Evolutionary conservation across 2,888 invertebrate species (phyloP).

Genomic region (Ichneumon xanthorius): DNA sequence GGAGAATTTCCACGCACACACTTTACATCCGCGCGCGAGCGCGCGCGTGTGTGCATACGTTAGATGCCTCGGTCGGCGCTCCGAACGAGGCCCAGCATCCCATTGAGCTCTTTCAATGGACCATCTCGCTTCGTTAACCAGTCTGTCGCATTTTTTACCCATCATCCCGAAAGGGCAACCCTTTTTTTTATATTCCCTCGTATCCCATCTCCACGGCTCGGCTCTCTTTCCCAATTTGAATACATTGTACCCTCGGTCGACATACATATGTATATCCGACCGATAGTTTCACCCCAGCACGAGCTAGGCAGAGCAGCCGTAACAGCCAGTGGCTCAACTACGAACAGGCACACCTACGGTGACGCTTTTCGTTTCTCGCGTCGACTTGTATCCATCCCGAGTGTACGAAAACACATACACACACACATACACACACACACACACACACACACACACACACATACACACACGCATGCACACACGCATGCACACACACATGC

Average conservation of each 20-base stretch:
- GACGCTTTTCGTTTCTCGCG: conserved; percentile 39
- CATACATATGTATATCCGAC: conserved; percentile 84
- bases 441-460: conserved; percentile 42
- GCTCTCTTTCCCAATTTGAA: conserved; percentile 82
- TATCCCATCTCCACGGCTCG: conserved; percentile 47
- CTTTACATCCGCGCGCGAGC: conserved; percentile 36
- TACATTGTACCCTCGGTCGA: conserved; percentile 84
- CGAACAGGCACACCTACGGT: conserved; percentile 56
- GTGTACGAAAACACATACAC: conserved; percentile 59
- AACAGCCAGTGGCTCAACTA: conserved; percentile 2
- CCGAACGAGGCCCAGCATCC: conserved; percentile 81
- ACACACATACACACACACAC: conserved; percentile 36
- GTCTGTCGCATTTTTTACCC: conserved; percentile 84
- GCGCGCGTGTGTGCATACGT: conserved; percentile 64
- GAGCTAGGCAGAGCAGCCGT: conserved; percentile 60
- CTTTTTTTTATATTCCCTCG: conserved; percentile 74
- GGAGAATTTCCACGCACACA: conserved; percentile 57
- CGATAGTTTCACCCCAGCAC: conserved; percentile 78
- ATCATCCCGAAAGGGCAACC: conserved; percentile 82
- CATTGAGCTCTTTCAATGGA: conserved; percentile 83
- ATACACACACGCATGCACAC: conserved; percentile 47
- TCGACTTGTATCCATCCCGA: conserved; percentile 50
- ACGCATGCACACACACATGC: conserved; percentile 42
- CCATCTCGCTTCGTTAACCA: conserved; percentile 85
- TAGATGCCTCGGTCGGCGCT: conserved; percentile 57